These are phyloP conservation scores for Sinotaia quadrata DNA, from an alignment of 2,888 invertebrate genomes.

Conservation along the genomic window DNA sequence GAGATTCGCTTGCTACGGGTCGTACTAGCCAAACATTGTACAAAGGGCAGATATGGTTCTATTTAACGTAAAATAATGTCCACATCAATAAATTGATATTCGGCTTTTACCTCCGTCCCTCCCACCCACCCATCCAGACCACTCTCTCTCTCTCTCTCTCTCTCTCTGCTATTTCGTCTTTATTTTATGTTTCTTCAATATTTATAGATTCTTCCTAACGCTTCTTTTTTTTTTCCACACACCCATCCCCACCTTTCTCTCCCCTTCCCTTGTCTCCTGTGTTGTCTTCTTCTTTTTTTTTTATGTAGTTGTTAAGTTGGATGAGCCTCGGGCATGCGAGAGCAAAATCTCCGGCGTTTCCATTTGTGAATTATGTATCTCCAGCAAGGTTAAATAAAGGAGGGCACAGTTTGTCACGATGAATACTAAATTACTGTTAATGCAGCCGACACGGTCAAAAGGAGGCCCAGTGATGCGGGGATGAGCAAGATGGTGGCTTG, in stretches of 20 bases:
- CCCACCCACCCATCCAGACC: too few species aligned
- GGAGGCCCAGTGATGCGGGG: not conserved
- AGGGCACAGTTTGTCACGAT: conserved; percentile 28
- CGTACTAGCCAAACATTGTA: not conserved
- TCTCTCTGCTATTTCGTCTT: not conserved
- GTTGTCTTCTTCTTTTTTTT: too few species aligned
- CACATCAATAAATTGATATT: not conserved
- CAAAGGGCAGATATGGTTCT: not conserved
- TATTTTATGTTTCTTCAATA: not conserved
- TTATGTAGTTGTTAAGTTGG: too few species aligned
- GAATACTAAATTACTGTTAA: conserved; percentile 30
- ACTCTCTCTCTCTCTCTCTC: not conserved
- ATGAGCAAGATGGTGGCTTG: not conserved
- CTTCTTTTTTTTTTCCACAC: too few species aligned
- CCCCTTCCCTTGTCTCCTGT: not conserved
- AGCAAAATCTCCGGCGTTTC: not conserved
- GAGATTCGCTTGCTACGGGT: not conserved
- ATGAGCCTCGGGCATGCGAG: not conserved
- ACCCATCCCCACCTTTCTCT: too few species aligned
- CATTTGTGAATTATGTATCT: conserved; percentile 1
- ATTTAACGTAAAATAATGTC: not conserved
- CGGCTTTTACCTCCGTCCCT: not conserved
- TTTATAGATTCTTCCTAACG: not conserved
- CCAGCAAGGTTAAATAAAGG: conserved; percentile 28
- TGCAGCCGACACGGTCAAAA: not conserved